Conservation (phyloP, 1,140 invertebrate species). For the Nylanderia fulva region DNA sequence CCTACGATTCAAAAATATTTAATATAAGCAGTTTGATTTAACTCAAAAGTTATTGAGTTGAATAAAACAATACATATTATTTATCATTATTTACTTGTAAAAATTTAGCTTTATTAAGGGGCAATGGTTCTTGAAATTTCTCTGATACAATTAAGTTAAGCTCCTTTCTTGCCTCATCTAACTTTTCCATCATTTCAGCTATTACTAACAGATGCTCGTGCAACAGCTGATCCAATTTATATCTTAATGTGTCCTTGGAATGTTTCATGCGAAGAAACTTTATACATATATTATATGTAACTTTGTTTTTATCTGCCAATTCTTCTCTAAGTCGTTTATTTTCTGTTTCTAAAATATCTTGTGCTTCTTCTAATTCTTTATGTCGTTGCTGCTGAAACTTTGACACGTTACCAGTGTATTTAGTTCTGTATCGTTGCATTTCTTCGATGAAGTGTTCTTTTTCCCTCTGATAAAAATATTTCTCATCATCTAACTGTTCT, state of each 20-base stretch:
- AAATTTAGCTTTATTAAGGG: slow-evolving; percentile 75
- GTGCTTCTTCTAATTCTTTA: slow-evolving; percentile 62
- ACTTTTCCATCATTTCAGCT: slow-evolving; percentile 78
- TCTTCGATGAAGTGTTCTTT: slow-evolving; percentile 74
- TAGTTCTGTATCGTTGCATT: slow-evolving; percentile 66
- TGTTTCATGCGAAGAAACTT: slow-evolving; percentile 78
- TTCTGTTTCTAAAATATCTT: slow-evolving; percentile 68
- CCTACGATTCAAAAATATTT: slow-evolving; percentile 52
- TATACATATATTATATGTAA: slow-evolving; percentile 75
- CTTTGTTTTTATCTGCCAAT: slow-evolving; percentile 68
- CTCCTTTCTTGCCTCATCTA: slow-evolving; percentile 77
- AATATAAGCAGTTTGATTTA: slow-evolving; percentile 11
- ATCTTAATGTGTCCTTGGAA: slow-evolving; percentile 68
- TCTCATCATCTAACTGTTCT: slow-evolving; percentile 79
- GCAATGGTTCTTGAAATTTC: slow-evolving; percentile 75
- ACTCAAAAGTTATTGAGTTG: background rate
- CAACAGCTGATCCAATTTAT: slow-evolving; percentile 72
- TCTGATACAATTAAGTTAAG: slow-evolving; percentile 76
- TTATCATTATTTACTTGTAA: slow-evolving; percentile 68
- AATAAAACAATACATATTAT: background rate
- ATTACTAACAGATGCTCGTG: slow-evolving; percentile 76
- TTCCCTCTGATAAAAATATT: slow-evolving; percentile 73
- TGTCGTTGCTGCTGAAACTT: slow-evolving; percentile 52
- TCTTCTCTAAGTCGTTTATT: slow-evolving; percentile 68
- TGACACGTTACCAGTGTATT: slow-evolving; percentile 51